A percentile compares a stretch with the other conserved stretches of the same genome.
Evolutionary conservation across 2,888 invertebrate species (phyloP).

Genomic region (Caradrina clavipalpis): DNA sequence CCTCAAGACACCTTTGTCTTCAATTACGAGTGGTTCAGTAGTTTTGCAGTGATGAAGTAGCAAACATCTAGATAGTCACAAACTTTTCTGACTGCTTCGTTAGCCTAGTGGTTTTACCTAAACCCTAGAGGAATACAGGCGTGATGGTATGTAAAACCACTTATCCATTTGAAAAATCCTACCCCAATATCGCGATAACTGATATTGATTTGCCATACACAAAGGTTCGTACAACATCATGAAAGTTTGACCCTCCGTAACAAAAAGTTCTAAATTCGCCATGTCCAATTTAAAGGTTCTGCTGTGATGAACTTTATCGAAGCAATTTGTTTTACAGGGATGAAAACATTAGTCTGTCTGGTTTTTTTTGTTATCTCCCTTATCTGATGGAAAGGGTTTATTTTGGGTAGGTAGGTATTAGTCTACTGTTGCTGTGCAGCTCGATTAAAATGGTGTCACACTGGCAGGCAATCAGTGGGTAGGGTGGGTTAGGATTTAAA

Average conservation of each 20-base stretch:
- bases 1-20: background rate
- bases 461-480: too few relatives aligned
- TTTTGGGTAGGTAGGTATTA: background rate
- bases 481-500: too few relatives aligned
- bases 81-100: too few relatives aligned
- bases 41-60: too few relatives aligned
- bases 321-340: slow-evolving; percentile 47
- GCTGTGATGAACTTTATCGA: slow-evolving; percentile 27
- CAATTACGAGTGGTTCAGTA: background rate
- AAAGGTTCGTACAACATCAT: slow-evolving; percentile 5
- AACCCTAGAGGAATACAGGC: too few relatives aligned
- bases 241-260: slow-evolving; percentile 31
- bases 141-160: too few relatives aligned
- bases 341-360: slow-evolving; percentile 37
- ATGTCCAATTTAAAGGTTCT: slow-evolving; percentile 43
- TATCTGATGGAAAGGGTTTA: slow-evolving; percentile 9
- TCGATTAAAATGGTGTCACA: background rate
- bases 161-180: too few relatives aligned
- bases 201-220: too few relatives aligned
- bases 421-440: too few relatives aligned
- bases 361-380: slow-evolving; percentile 23
- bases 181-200: background rate
- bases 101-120: too few relatives aligned
- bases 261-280: slow-evolving; percentile 45
- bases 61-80: too few relatives aligned